These are phyloP conservation scores for Sphaerophoria taeniata DNA, from an alignment of 2,888 invertebrate species.

Conservation along the genomic window DNA sequence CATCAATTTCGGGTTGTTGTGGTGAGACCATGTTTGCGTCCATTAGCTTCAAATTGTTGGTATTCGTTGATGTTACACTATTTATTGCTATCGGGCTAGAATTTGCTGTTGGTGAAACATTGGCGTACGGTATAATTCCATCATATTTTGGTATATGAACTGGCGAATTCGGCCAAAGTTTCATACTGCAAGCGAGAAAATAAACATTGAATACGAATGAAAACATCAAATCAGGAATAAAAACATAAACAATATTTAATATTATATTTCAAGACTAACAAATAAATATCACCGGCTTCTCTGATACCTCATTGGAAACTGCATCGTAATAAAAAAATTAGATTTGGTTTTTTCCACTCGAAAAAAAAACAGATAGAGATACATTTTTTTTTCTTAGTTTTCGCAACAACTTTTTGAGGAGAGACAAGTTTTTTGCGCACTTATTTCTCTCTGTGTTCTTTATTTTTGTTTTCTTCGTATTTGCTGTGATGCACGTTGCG, in stretches of 20 bases:
- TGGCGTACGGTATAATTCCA: slow-evolving; percentile 80
- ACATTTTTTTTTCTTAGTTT: slow-evolving; percentile 5
- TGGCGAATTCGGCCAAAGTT: slow-evolving; percentile 82
- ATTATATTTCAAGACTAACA: slow-evolving; percentile 34
- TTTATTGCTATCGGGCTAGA: slow-evolving; percentile 82
- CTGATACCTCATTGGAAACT: slow-evolving; percentile 78
- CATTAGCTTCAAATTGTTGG: slow-evolving; percentile 82
- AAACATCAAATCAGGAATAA: slow-evolving; percentile 37
- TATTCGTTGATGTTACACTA: slow-evolving; percentile 83
- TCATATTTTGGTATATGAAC: slow-evolving; percentile 83
- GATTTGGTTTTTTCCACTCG: slow-evolving; percentile 12
- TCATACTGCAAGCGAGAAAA: slow-evolving; percentile 79
- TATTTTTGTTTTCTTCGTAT: not conserved
- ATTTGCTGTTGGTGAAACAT: slow-evolving; percentile 79
- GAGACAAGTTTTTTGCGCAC: slow-evolving; percentile 51
- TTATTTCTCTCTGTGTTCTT: not conserved
- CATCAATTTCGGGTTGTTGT: slow-evolving; percentile 81
- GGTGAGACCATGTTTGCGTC: slow-evolving; percentile 82
- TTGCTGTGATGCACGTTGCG: not conserved
- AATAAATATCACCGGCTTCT: slow-evolving; percentile 62
- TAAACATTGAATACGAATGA: slow-evolving; percentile 3
- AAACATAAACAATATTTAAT: slow-evolving; percentile 18
- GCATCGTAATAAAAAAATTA: slow-evolving; percentile 77
- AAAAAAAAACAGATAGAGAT: slow-evolving; percentile 19
- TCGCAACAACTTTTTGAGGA: slow-evolving; percentile 4